Evolutionary conservation across 2,888 invertebrate species (phyloP), one percentile per base, ranked within the genome.

Genomic region (Agapetus fuscipes): DNA sequence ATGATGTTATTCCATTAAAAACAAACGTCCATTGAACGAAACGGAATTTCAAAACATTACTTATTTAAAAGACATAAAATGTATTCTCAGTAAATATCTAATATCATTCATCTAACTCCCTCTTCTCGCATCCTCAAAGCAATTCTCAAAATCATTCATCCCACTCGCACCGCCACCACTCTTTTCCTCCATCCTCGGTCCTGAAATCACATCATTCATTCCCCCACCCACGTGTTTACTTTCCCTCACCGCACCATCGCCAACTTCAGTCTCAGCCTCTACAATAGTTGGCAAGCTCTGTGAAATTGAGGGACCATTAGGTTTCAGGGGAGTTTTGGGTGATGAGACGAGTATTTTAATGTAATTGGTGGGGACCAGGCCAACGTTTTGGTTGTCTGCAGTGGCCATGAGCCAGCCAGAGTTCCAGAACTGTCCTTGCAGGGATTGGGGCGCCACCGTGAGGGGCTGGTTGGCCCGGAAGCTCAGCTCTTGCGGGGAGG

Each of bases 371-470:
- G 83, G 83, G 4, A 83, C 69, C 2, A 81, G 56, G 0, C 82
- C 83, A 0, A 74, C 67, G 12, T 58, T 64, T 31, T 68, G 70
- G 28, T 74, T 71, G 56, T 78, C 74, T 1, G 68, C 56, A 0
- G 71, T 58, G 0, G 76, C 83, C 58, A 78, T 67, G 0, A 78
- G 69, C 83, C 83, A 83, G 3, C 82, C 82, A 0, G 77, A 71
- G 56, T 76, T 77, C 55, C 76, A 72, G 3, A 81, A 59, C 9
- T 70, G 72, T 17, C 80, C 78, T 61, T 96, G 95, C 15, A 89
- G 66, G 48, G 83, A 80, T 55, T 79, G 74, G 1, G 95, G 94
- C 0, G 95, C 95, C 7, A 96, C 64, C 39, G 77, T 71, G 4
- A 96, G 61, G 24, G 75, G 72, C 54, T 93, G 87, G 47, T 89